Base-by-base conservation (phyloP, 2,113 vertebrate genomes). In the Scomber scombrus region DNA sequence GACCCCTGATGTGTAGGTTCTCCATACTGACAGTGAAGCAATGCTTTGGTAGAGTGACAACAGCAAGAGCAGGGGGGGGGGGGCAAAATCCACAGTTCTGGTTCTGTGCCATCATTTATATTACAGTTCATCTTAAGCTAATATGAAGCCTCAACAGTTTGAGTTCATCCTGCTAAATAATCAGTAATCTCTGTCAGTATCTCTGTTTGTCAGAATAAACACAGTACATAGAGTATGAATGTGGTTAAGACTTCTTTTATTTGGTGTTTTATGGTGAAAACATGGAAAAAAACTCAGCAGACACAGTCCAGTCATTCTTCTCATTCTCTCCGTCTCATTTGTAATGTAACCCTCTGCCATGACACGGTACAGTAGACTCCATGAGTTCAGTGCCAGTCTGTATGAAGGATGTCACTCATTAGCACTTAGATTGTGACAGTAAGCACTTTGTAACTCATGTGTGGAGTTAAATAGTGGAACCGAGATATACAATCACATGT, bases 211-310 rank as follows among this genome's bases (percentile, higher is more conserved):
- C 4, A 57, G 70, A 75, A 70, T 57, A n/a, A 82, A 60, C 31
- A 65, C 61, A 58, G 29, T 18, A 34, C 23, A 57, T 13, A 71
- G 8, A 9, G 34, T 40, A 40, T 40, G 34, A 40, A 23, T 18
- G 23, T 52, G 57, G 40, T 62, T 80, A 62, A 62, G 51, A 55
- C 75, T 72, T 80, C 66, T 80, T 85, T 77, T 85, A 89, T 91
- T 89, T 89, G 78, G 85, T 86, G 81, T 85, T 81, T 81, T 56
- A 81, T 82, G 74, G 75, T 81, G 80, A 88, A 82, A 82, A 75
- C 77, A 84, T 56, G 65, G 63, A 74, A 77, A 74, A 77, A 68
- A 55, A 76, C 46, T 68, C 75, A 72, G 51, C 58, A 79, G 71
- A 77, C 60, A 70, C 52, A 55, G n/a, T 65, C 47, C 68, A 80